These are phyloP conservation scores for Cenopis cana DNA, from an alignment of 2,888 invertebrate genomes.

Conservation along the genomic window DNA sequence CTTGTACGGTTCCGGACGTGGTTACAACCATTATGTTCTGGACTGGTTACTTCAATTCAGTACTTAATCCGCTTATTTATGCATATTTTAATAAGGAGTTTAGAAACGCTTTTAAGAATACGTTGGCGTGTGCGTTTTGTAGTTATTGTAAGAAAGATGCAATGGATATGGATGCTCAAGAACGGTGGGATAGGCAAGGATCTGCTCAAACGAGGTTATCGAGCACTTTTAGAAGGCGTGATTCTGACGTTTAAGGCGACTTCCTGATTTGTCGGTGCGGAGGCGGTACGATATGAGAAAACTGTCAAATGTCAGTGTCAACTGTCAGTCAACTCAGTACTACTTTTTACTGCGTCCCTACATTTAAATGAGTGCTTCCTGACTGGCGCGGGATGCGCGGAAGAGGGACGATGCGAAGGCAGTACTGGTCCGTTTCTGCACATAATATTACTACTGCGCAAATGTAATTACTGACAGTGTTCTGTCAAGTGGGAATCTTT, in stretches of 20 bases:
- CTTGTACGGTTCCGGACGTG: conserved; percentile 92
- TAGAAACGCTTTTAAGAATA: conserved; percentile 98
- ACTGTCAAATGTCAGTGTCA: too few species aligned
- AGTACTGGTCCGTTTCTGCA: too few species aligned
- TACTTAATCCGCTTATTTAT: conserved; percentile 98
- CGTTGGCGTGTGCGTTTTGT: conserved; percentile 94
- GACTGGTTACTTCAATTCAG: conserved; percentile 99
- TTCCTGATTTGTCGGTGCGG: too few species aligned
- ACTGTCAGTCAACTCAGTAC: too few species aligned
- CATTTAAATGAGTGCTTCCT: too few species aligned
- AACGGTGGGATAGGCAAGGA: conserved; percentile 89
- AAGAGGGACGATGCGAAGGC: too few species aligned
- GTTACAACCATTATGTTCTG: conserved; percentile 97
- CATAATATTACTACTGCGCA: too few species aligned
- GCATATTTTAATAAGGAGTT: conserved; percentile 99
- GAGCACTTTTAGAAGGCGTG: conserved; percentile 89
- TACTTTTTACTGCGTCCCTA: too few species aligned
- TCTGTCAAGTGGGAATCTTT: too few species aligned
- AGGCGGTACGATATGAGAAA: too few species aligned
- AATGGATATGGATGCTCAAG: conserved; percentile 90
- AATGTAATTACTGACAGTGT: too few species aligned
- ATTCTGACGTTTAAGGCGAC: conserved; percentile 85
- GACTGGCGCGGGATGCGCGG: too few species aligned
- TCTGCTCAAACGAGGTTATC: conserved; percentile 92
- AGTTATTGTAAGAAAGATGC: conserved; percentile 91